Evolutionary conservation across 2,797 vertebrate genomes (phyloP).

Genomic region (Halcyon leucocephala): DNA sequence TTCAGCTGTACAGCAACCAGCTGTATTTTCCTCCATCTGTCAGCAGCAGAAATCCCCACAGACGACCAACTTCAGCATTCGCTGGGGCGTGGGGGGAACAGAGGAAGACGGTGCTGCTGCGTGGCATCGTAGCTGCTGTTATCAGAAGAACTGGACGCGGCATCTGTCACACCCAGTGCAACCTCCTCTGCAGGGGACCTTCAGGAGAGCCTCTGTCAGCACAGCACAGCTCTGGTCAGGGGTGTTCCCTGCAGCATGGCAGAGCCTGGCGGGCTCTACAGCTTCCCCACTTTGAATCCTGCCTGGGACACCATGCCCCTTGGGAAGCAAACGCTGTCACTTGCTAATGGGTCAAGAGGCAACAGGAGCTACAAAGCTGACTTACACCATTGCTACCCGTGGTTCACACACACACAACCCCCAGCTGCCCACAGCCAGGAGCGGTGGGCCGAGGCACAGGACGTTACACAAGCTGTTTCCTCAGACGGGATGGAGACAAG

Average conservation of each 20-base stretch:
- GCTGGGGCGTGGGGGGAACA: rapidly evolving
- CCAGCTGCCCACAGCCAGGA: background rate
- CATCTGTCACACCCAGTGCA: background rate
- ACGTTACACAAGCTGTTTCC: background rate
- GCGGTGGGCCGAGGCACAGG: background rate
- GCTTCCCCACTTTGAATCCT: background rate
- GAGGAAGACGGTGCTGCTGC: background rate
- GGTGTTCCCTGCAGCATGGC: background rate
- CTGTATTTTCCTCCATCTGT: background rate
- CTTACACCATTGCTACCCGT: background rate
- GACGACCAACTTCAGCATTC: background rate
- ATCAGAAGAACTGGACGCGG: background rate
- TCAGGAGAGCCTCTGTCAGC: background rate
- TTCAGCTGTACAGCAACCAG: background rate
- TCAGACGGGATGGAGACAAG: rapidly evolving
- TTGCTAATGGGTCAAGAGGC: background rate
- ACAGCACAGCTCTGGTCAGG: background rate
- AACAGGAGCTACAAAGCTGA: background rate
- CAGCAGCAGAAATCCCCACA: background rate
- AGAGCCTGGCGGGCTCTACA: background rate
- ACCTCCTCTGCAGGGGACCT: background rate
- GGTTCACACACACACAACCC: rapidly evolving
- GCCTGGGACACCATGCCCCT: background rate
- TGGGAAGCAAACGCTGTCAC: background rate
- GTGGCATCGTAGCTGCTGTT: rapidly evolving